Conservation (phyloP, 2,797 vertebrate species). For the Macroramphosus scolopax region DNA sequence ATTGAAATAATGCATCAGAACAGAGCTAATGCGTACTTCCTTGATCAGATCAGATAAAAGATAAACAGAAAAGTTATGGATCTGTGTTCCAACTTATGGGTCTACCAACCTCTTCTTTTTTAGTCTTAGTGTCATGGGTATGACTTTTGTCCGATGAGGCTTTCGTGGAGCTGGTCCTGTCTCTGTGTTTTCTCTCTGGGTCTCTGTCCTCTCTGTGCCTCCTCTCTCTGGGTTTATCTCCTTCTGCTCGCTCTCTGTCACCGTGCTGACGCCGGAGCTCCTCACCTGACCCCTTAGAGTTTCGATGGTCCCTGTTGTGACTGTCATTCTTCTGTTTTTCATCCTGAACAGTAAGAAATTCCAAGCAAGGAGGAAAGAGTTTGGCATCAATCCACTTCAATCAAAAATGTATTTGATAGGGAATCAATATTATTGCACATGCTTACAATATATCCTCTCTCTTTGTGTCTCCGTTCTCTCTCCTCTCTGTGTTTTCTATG, state of each 20-base stretch:
- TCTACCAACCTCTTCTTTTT: conserved; percentile 45
- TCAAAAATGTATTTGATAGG: no score
- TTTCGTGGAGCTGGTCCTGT: conserved; percentile 37
- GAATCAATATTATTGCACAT: not conserved
- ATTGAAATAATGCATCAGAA: no score
- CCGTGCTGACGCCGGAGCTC: conserved; percentile 21
- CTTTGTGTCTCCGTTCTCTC: conserved; percentile 67
- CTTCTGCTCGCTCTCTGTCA: conserved; percentile 51
- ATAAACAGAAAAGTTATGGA: not conserved
- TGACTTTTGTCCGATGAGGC: conserved; percentile 25
- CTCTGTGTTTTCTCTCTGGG: conserved; percentile 29
- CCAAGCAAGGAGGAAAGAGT: not conserved
- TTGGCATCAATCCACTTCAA: not conserved
- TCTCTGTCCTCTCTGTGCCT: conserved; percentile 62
- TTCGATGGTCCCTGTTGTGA: conserved; percentile 42
- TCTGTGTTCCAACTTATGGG: not conserved
- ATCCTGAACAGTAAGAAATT: conserved; percentile 58
- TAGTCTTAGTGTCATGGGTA: conserved; percentile 15
- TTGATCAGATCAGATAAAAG: conserved; percentile 30
- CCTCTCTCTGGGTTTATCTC: conserved; percentile 44
- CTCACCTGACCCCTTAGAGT: conserved; percentile 24
- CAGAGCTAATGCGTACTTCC: no score
- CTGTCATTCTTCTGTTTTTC: conserved; percentile 54
- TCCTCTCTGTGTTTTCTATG: conserved; percentile 66
- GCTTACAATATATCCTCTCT: conserved; percentile 66